Evolutionary conservation across 2,888 invertebrate genomes (phyloP).

Genomic region (Griposia aprilina): DNA sequence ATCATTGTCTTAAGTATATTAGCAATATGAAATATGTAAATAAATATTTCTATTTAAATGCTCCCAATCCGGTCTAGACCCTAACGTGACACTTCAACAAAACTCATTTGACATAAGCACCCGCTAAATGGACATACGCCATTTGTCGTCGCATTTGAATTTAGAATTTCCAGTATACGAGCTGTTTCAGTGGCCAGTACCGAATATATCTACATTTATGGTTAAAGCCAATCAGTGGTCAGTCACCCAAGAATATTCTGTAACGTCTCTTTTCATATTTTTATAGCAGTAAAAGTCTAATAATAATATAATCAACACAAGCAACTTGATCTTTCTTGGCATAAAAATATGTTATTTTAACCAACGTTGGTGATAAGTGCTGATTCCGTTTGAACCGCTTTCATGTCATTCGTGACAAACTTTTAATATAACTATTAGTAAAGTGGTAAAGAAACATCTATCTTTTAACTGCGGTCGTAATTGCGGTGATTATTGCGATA

Average conservation of each 20-base stretch:
- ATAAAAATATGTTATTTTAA: background rate
- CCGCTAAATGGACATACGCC: conserved; percentile 47
- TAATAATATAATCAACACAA: background rate
- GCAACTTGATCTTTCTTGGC: background rate
- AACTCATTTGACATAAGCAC: conserved; percentile 45
- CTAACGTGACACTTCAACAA: conserved; percentile 41
- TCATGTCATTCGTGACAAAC: background rate
- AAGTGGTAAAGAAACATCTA: background rate
- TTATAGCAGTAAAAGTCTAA: background rate
- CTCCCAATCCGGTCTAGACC: conserved; percentile 31
- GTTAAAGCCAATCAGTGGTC: conserved; percentile 26
- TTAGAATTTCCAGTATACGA: conserved; percentile 45
- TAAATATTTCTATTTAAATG: conserved; percentile 13
- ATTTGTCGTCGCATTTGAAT: conserved; percentile 53
- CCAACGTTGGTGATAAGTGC: background rate
- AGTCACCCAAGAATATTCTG: conserved; percentile 38
- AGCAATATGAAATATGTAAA: too few relatives aligned
- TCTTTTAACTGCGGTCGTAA: background rate
- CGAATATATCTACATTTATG: conserved; percentile 26
- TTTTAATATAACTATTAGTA: background rate
- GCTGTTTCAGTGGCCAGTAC: conserved; percentile 38
- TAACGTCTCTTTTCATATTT: background rate
- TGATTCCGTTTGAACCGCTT: conserved; percentile 4
- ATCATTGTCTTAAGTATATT: too few relatives aligned
- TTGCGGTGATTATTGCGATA: background rate